Evolutionary conservation across 2,797 vertebrate genomes (phyloP).

Genomic region (Salarias fasciatus): DNA sequence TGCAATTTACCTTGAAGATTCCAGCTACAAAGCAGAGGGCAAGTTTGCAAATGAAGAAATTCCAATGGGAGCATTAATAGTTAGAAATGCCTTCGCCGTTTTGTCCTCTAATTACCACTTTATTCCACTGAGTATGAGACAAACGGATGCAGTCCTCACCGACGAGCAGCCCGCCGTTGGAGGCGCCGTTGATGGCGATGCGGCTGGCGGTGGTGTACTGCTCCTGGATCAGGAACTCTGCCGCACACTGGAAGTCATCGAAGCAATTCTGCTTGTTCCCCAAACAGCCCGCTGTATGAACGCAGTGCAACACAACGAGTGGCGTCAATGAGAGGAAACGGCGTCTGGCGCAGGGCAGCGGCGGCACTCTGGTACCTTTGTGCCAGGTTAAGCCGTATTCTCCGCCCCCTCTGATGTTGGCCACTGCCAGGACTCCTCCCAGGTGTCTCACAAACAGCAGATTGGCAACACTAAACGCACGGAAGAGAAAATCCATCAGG

Average conservation of each 20-base stretch:
- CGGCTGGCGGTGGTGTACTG: constrained; percentile 71
- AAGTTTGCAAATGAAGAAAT: neutral
- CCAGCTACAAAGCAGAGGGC: neutral
- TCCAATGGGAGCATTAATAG: constrained; percentile 2
- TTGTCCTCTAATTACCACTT: neutral
- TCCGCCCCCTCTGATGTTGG: constrained; percentile 84
- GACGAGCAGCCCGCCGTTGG: constrained; percentile 83
- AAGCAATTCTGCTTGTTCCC: constrained; percentile 84
- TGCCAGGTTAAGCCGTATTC: constrained; percentile 85
- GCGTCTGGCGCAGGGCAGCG: too few relatives aligned
- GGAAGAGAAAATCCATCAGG: neutral
- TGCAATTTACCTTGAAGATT: constrained; percentile 4
- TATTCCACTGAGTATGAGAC: constrained; percentile 1
- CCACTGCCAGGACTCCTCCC: constrained; percentile 82
- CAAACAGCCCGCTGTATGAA: constrained; percentile 75
- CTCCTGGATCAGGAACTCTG: constrained; percentile 79
- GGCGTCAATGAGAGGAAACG: too few relatives aligned
- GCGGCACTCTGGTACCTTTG: constrained; percentile 71
- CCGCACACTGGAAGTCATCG: constrained; percentile 83
- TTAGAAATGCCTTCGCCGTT: neutral
- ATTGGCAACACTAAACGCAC: constrained; percentile 71
- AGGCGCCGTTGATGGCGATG: constrained; percentile 81
- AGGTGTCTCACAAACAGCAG: constrained; percentile 82
- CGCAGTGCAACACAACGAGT: too few relatives aligned
- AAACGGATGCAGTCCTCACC: constrained; percentile 62